phyloP scores from a whole-genome alignment of 2,888 invertebrate genomes.

The Apeira syringaria region DNA sequence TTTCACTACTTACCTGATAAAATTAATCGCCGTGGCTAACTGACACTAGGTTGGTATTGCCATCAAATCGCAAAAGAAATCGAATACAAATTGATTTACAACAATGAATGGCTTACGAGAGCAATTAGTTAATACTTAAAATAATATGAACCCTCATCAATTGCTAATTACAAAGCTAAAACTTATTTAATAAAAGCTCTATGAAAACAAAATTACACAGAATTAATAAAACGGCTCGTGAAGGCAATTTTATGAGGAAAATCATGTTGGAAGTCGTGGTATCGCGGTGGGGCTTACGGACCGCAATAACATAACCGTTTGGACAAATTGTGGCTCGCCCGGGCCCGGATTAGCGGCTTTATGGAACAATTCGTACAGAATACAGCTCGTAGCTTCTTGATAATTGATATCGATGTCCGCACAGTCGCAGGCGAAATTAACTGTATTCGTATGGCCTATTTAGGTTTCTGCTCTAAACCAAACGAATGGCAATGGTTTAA shows the following conservation, averaged over 20 bases:
- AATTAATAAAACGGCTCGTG: constrained; percentile 49
- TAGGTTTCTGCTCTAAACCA: constrained; percentile 9
- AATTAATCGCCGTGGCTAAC: constrained; percentile 25
- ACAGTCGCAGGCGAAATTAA: constrained; percentile 60
- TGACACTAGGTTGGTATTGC: not conserved
- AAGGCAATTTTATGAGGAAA: constrained; percentile 64
- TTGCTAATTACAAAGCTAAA: constrained; percentile 6
- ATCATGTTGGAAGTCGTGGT: constrained; percentile 59
- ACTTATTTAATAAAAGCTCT: constrained; percentile 18
- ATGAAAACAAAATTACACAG: constrained; percentile 27
- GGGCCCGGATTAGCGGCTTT: constrained; percentile 76
- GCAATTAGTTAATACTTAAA: no score
- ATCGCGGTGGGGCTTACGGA: constrained; percentile 64
- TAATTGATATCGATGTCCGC: constrained; percentile 78
- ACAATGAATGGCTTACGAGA: no score
- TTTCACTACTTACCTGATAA: constrained; percentile 39
- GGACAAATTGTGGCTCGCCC: constrained; percentile 76
- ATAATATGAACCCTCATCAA: constrained; percentile 1
- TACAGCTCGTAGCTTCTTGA: constrained; percentile 60
- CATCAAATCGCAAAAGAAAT: not conserved
- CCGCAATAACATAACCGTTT: constrained; percentile 83
- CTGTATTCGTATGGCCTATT: constrained; percentile 30
- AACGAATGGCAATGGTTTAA: constrained; percentile 1
- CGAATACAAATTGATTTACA: no score
- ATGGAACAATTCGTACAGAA: constrained; percentile 71